These are phyloP conservation scores for Sipha flava DNA, from an alignment of 1,140 invertebrate genomes.

Conservation along the genomic window DNA sequence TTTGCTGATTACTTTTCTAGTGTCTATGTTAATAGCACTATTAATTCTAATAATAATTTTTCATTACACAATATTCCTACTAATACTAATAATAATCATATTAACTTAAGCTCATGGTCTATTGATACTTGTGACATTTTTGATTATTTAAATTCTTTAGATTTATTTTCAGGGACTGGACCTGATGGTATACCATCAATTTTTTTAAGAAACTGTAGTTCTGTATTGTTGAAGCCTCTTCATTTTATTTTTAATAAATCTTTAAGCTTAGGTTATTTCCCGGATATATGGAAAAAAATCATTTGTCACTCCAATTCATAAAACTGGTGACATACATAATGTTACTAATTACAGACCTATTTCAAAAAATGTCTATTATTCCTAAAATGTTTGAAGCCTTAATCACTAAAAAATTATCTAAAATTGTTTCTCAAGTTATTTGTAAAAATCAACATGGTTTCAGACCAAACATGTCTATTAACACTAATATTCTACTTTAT, in stretches of 20 bases:
- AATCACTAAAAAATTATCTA: not conserved
- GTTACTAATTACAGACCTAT: too few species aligned
- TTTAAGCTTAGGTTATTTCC: too few species aligned
- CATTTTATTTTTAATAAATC: not conserved
- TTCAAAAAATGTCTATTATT: not conserved
- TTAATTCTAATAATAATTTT: too few species aligned
- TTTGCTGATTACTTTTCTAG: not conserved
- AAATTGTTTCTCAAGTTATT: not conserved
- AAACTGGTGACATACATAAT: too few species aligned
- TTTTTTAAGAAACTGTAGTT: not conserved
- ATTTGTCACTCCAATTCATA: too few species aligned
- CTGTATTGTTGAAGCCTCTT: not conserved
- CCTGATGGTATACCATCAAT: not conserved
- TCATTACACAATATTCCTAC: too few species aligned
- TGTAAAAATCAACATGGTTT: too few species aligned
- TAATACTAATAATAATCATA: too few species aligned
- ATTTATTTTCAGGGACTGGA: not conserved
- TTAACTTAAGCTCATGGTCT: too few species aligned
- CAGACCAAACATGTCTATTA: not conserved
- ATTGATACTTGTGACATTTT: too few species aligned
- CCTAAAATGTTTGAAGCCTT: not conserved
- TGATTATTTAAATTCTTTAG: not conserved
- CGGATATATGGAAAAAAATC: too few species aligned
- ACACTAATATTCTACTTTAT: not conserved
- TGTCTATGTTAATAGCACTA: not conserved